Evolutionary conservation across 2,888 invertebrate genomes (phyloP).

Genomic region (Cerastoderma edule): DNA sequence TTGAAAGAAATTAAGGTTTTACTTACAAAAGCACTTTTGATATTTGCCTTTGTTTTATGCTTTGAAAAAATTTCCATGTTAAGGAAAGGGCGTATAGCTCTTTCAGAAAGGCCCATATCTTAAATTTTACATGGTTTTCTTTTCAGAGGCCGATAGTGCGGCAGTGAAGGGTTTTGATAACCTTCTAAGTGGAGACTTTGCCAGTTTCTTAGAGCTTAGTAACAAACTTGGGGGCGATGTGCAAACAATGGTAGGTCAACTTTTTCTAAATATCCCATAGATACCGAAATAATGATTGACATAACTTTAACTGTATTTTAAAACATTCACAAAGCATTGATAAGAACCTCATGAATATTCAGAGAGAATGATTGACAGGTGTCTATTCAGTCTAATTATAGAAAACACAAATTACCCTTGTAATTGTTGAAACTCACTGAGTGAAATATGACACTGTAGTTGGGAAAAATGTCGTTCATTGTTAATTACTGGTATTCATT

Average conservation of each 20-base stretch:
- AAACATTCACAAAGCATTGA: too few species aligned
- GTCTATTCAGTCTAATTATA: neutral
- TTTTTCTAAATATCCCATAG: too few species aligned
- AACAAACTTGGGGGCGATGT: slow-evolving; percentile 87
- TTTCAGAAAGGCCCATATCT: too few species aligned
- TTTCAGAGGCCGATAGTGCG: slow-evolving; percentile 65
- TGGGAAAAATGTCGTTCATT: neutral
- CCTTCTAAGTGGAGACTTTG: slow-evolving; percentile 88
- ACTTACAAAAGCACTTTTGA: too few species aligned
- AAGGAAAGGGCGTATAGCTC: too few species aligned
- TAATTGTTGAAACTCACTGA: slow-evolving; percentile 2
- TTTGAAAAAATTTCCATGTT: too few species aligned
- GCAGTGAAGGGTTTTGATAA: slow-evolving; percentile 81
- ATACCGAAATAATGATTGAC: too few species aligned
- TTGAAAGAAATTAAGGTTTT: too few species aligned
- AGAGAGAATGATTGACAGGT: slow-evolving; percentile 16
- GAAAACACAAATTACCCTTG: neutral
- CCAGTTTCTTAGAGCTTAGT: slow-evolving; percentile 90
- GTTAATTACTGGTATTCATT: slow-evolving; percentile 11
- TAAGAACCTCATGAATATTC: slow-evolving; percentile 19
- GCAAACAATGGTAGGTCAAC: slow-evolving; percentile 69
- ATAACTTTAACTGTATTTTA: too few species aligned
- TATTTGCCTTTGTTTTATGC: too few species aligned
- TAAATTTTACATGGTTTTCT: too few species aligned
- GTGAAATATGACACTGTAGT: slow-evolving; percentile 9